Base-by-base conservation (phyloP, 1,140 invertebrate genomes). In the Trichogramma pretiosum region DNA sequence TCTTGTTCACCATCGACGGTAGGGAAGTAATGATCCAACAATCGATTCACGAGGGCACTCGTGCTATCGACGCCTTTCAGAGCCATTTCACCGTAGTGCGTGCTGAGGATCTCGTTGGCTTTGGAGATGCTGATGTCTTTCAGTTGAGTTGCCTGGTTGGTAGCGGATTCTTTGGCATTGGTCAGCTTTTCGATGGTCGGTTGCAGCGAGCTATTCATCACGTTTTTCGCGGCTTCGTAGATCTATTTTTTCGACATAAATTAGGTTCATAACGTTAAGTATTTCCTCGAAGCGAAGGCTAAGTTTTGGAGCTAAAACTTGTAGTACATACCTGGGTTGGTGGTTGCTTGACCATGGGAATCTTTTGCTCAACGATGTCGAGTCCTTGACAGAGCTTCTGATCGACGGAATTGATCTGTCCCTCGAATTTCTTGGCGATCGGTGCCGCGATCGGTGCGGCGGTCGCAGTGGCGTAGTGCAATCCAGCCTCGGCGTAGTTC, bases 41-140 rank as follows among this genome's bases (percentile, higher is more conserved):
- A 65, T 43, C 74, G 73, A 69, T 81, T 81, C n/a, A 81, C 75
- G 48, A 82, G 73, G 2, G 70, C 73, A 32, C 77, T 79, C 8
- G 80, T 80, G 2, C 71, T 75, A 55, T 83, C 81, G 14, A 84
- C 75, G 26, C 80, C 71, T 52, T 77, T 74, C 9, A 84, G 69
- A 3, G 82, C 81, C 53, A 81, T 72, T 54, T 74, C 72, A 11
- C 82, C 82, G 59, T 81, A 83, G 37, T 80, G 77, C 2, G 80
- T 82, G 11, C 74, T 77, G 44, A 85, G 62, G n/a, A 84, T 73
- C 49, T 82, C 78, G 61, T 85, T 85, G 8, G 82, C 82, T 61
- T 84, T 84, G 21, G 74, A 63, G 69, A 82, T 78, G 33, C 81
- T 82, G 2, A 82, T 71, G 45, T 84, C 81, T 62, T 82, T 83